Evolutionary conservation across 2,113 vertebrate genomes (phyloP).

Genomic region (Nannospalax galili): DNA sequence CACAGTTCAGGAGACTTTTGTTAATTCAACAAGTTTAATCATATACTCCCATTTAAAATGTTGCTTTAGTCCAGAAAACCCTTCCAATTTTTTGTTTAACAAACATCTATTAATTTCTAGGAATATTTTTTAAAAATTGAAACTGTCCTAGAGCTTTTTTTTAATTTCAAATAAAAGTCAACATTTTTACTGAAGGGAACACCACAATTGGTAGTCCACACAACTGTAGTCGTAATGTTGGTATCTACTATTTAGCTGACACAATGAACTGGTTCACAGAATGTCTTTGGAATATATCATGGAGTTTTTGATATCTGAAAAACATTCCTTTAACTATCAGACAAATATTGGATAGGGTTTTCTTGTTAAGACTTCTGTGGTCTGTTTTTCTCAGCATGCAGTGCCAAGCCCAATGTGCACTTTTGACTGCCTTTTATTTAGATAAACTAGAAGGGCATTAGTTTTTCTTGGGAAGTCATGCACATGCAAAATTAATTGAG

Average conservation of each 20-base stretch:
- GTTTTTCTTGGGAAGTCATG: slow-evolving; percentile 67
- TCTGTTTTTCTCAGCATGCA: slow-evolving; percentile 59
- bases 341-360: slow-evolving; percentile 55
- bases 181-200: not conserved
- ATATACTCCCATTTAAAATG: not conserved
- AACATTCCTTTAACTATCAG: slow-evolving; percentile 53
- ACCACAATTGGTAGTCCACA: not conserved
- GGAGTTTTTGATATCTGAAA: slow-evolving; percentile 56
- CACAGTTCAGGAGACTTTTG: slow-evolving; percentile 30
- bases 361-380: slow-evolving; percentile 42
- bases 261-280: not conserved
- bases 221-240: not conserved
- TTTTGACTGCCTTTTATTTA: slow-evolving; percentile 64
- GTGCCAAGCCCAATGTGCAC: not conserved
- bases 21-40: slow-evolving; percentile 54
- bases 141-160: not conserved
- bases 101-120: not conserved
- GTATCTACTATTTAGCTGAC: not conserved
- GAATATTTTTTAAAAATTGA: not conserved
- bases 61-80: not conserved
- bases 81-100: slow-evolving; percentile 11
- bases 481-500: slow-evolving; percentile 72
- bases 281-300: slow-evolving; percentile 24
- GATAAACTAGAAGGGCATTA: slow-evolving; percentile 42
- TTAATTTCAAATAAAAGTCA: not conserved